Percentiles rank a stretch among this genome's conserved stretches.
Evolutionary conservation across 2,113 vertebrate species (phyloP).

Genomic region (Jacana jacana): DNA sequence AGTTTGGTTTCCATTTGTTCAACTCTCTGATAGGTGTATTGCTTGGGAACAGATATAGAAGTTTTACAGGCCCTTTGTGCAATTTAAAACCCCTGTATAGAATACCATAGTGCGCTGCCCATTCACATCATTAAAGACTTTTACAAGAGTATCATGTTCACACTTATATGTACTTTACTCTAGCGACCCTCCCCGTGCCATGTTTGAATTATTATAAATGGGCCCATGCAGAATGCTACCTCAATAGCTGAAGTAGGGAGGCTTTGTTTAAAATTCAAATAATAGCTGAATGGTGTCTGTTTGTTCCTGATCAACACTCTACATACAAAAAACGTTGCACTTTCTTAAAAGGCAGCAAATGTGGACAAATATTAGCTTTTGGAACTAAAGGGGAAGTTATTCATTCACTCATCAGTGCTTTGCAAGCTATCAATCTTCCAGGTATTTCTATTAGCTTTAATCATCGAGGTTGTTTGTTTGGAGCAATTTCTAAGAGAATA

Average conservation of each 20-base stretch:
- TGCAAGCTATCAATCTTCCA: slow-evolving; percentile 80
- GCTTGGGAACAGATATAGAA: slow-evolving; percentile 57
- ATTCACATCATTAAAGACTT: slow-evolving; percentile 55
- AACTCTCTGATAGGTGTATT: slow-evolving; percentile 28
- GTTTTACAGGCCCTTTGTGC: slow-evolving; percentile 59
- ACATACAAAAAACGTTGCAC: slow-evolving; percentile 60
- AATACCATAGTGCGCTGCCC: not conserved
- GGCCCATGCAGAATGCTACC: not conserved
- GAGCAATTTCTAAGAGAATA: slow-evolving; percentile 82
- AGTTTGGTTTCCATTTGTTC: slow-evolving; percentile 55
- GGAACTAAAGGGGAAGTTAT: slow-evolving; percentile 79
- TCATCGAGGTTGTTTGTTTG: slow-evolving; percentile 83
- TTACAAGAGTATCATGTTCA: slow-evolving; percentile 35
- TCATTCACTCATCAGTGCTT: slow-evolving; percentile 78
- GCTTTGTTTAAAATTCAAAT: slow-evolving; percentile 75
- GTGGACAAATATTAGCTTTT: slow-evolving; percentile 83
- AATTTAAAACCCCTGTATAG: slow-evolving; percentile 42
- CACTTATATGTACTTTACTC: slow-evolving; percentile 1
- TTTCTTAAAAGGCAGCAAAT: slow-evolving; percentile 76
- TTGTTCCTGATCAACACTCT: slow-evolving; percentile 78
- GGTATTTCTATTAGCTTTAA: slow-evolving; percentile 84
- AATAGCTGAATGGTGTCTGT: slow-evolving; percentile 69
- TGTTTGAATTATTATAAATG: slow-evolving; percentile 60
- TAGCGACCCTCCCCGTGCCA: not conserved
- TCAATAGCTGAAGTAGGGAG: slow-evolving; percentile 36